phyloP scores from a whole-genome alignment of 2,888 invertebrate species.

The Drosophila putrida region DNA sequence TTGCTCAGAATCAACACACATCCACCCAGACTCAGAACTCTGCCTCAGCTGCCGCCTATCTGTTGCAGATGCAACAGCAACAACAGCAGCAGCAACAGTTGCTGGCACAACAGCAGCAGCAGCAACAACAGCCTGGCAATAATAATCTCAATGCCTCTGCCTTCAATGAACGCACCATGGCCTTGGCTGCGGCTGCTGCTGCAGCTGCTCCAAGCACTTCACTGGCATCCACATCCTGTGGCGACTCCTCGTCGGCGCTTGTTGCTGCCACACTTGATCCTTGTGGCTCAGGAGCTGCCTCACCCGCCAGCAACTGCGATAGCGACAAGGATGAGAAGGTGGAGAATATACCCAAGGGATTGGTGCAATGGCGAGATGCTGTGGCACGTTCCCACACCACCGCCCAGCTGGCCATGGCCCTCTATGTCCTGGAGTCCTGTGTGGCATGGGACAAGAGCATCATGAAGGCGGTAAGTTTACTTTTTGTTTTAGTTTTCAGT shows the following conservation, averaged over 20 bases:
- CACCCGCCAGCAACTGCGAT: conserved; percentile 84
- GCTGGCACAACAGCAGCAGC: conserved; percentile 73
- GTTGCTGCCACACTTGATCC: conserved; percentile 64
- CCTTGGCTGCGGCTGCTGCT: conserved; percentile 77
- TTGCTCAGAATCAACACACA: conserved; percentile 86
- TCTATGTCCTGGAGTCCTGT: conserved; percentile 95
- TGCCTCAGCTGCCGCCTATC: conserved; percentile 84
- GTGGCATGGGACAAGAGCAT: conserved; percentile 99
- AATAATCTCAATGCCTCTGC: conserved; percentile 74
- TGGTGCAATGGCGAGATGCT: conserved; percentile 95
- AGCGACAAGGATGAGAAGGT: conserved; percentile 84
- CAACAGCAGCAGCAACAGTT: conserved; percentile 73
- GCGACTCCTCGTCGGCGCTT: not conserved
- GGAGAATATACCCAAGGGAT: conserved; percentile 87
- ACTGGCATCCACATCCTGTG: not conserved
- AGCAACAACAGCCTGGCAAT: conserved; percentile 68
- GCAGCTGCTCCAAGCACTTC: conserved; percentile 35
- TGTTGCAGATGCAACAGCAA: conserved; percentile 81
- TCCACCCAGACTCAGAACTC: conserved; percentile 84
- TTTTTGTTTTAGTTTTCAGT: not conserved
- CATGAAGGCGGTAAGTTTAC: conserved; percentile 97
- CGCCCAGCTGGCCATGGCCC: conserved; percentile 95
- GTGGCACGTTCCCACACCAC: conserved; percentile 93
- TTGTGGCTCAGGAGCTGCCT: conserved; percentile 78
- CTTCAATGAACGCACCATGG: conserved; percentile 82